Base-by-base conservation (phyloP, 2,113 vertebrate species). In the Nannobrachium achirus region DNA sequence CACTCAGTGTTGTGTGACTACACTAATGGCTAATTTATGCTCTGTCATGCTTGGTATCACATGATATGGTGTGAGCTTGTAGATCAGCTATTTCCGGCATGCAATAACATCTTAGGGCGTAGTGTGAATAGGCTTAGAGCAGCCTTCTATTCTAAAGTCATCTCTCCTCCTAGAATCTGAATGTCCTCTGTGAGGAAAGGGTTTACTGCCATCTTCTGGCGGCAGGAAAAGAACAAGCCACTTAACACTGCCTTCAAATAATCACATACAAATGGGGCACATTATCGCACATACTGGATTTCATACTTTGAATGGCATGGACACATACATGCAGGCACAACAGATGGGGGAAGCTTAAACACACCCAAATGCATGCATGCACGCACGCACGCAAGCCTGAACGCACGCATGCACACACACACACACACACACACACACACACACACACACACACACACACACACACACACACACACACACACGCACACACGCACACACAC, bases 181-280 rank as follows among this genome's bases (percentile, higher is more conserved):
- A 59, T 7, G 1, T 1, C 0, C 44, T 81, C 42, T 10, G 50
- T 70, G 69, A 53, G 56, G 53, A 82, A 87, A 85, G 60, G 56
- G 79, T 85, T 88, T 79, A 90, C 81, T 88, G 89, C 89, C 89
- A 90, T 90, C 89, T 86, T 20, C 73, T 88, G 89, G 83, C 33
- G 16, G 41, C 8, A 40, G 3, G 1, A 9, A 3, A 2, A 20
- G 56, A 74, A 80, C 8, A 8, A 3, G 14, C 75, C 8, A 60
- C 79, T 77, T 67, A 46, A 71, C 16, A 78, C 7, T 41, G 14
- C 71, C 60, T 61, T 48, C 41, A 74, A 15, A 76, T 81, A 70
- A 80, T 81, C 73, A 69, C 77, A 81, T 72, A 77, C 62, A 84
- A 75, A 83, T 76, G 56, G 52, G 61, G 76, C 56, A 69, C 63